phyloP scores from a whole-genome alignment of 2,113 vertebrate genomes.

The Crotalus tigris region DNA sequence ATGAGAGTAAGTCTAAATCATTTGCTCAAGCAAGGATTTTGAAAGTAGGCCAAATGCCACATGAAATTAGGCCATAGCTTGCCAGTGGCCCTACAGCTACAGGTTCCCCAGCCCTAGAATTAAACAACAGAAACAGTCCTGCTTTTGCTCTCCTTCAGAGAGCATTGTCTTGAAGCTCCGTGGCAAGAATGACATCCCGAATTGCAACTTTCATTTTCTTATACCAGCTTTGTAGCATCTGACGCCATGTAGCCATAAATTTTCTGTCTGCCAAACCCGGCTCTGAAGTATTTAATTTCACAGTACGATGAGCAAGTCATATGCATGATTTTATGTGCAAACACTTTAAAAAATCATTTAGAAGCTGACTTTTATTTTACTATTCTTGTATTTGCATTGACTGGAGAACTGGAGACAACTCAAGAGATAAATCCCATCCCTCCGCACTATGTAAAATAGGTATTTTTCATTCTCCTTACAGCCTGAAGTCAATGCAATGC shows the following conservation, averaged over 20 bases:
- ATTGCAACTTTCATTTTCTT: background rate
- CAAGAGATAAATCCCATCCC: slow-evolving; percentile 24
- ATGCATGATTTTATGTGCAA: background rate
- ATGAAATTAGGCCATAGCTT: background rate
- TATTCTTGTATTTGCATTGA: slow-evolving; percentile 20
- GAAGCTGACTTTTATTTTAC: background rate
- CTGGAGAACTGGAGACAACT: background rate
- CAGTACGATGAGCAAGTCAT: slow-evolving; percentile 15
- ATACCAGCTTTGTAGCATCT: background rate
- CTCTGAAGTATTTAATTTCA: slow-evolving; percentile 25
- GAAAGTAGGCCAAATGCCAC: background rate
- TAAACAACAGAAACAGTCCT: background rate
- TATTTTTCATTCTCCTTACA: slow-evolving; percentile 37
- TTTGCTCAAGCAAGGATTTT: background rate
- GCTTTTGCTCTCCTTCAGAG: background rate
- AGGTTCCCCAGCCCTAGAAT: background rate
- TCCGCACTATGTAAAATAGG: slow-evolving; percentile 13
- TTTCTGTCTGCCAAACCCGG: slow-evolving; percentile 21
- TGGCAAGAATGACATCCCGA: background rate
- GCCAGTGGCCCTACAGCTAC: background rate
- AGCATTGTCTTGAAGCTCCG: slow-evolving; percentile 14
- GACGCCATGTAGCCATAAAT: background rate
- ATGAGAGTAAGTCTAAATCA: background rate
- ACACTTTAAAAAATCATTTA: background rate
- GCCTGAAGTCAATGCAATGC: slow-evolving; percentile 35